Conservation (phyloP, 2,113 vertebrate species). For the Coptodon bakossiorum region DNA sequence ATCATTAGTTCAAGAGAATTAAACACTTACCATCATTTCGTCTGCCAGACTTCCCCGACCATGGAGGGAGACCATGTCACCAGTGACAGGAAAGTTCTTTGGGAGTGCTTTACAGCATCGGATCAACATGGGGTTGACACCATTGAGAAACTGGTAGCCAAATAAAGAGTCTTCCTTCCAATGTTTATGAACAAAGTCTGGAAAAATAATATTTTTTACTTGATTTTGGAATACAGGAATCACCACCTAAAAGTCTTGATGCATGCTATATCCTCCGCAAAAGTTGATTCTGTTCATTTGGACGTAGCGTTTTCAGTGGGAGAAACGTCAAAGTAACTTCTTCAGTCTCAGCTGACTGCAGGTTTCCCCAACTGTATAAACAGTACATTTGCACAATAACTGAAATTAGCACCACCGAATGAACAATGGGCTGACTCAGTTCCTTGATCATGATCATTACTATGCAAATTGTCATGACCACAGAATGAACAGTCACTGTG, state of each 20-base stretch:
- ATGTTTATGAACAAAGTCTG: slow-evolving; percentile 46
- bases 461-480: too few relatives aligned
- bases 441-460: too few relatives aligned
- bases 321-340: too few relatives aligned
- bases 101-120: slow-evolving; percentile 74
- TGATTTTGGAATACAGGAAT: not conserved
- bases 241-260: not conserved
- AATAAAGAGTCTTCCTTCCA: slow-evolving; percentile 87
- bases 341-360: too few relatives aligned
- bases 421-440: too few relatives aligned
- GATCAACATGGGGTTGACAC: slow-evolving; percentile 85
- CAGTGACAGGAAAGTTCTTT: slow-evolving; percentile 78
- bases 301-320: too few relatives aligned
- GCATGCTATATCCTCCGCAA: not conserved
- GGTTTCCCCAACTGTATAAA: too few relatives aligned
- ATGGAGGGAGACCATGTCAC: slow-evolving; percentile 72
- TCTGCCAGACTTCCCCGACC: slow-evolving; percentile 64
- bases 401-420: too few relatives aligned
- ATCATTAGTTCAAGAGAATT: not conserved
- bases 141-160: slow-evolving; percentile 86
- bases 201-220: not conserved
- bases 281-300: not conserved
- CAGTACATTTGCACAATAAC: too few relatives aligned
- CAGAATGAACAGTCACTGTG: too few relatives aligned
- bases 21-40: slow-evolving; percentile 75